Evolutionary conservation across 2,113 vertebrate species (phyloP).

Genomic region (Chelonoidis abingdonii): DNA sequence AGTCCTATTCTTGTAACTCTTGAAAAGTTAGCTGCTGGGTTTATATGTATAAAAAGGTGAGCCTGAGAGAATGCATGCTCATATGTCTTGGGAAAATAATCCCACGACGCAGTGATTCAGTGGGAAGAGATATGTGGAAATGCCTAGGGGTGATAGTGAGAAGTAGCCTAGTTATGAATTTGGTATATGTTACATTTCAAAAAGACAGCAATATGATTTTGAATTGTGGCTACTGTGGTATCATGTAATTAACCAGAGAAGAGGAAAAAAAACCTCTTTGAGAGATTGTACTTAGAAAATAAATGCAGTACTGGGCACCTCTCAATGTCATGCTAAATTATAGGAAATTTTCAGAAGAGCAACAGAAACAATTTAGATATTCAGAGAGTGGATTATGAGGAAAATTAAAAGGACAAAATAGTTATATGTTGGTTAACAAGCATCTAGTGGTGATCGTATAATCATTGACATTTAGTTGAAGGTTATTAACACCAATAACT

Average conservation of each 20-base stretch:
- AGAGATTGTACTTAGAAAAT: not conserved
- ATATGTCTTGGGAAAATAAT: not conserved
- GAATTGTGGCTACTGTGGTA: not conserved
- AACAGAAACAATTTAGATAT: not conserved
- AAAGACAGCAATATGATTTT: not conserved
- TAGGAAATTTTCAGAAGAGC: not conserved
- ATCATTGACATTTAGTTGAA: not conserved
- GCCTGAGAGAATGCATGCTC: not conserved
- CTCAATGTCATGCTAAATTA: not conserved
- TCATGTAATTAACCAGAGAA: not conserved
- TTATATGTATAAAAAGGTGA: not conserved
- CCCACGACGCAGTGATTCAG: not conserved
- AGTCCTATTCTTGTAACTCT: not conserved
- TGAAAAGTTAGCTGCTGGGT: not conserved
- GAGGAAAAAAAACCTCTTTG: not conserved
- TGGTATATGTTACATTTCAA: not conserved
- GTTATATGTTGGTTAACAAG: not conserved
- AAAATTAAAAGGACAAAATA: not conserved
- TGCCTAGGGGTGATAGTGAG: not conserved
- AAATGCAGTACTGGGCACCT: not conserved
- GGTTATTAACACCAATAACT: not conserved
- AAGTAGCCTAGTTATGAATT: fast-evolving
- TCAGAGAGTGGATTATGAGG: not conserved
- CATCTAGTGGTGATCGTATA: not conserved
- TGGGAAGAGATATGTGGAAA: not conserved